Evolutionary conservation across 2,113 vertebrate species (phyloP).

Genomic region (Empidonax traillii): DNA sequence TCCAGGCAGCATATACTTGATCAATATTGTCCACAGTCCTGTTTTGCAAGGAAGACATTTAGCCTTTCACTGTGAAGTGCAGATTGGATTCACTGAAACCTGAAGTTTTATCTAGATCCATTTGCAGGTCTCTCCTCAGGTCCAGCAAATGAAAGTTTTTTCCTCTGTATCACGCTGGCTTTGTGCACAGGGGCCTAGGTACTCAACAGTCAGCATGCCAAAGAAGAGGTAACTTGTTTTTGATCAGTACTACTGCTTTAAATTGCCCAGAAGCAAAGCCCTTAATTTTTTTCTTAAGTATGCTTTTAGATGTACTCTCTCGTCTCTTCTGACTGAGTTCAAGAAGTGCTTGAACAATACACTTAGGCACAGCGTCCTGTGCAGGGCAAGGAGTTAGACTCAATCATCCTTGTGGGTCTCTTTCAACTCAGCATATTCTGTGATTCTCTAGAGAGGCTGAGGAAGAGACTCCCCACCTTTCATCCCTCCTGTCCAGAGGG

Average conservation of each 20-base stretch:
- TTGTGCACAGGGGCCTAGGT: background rate
- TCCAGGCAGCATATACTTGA: background rate
- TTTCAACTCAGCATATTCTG: background rate
- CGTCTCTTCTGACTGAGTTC: background rate
- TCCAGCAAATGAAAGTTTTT: background rate
- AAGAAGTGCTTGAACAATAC: background rate
- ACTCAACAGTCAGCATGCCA: fast-evolving
- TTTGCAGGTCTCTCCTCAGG: background rate
- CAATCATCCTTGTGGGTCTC: background rate
- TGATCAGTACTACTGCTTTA: background rate
- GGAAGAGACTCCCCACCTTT: background rate
- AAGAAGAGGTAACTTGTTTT: background rate
- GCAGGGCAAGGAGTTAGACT: background rate
- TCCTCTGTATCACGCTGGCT: background rate
- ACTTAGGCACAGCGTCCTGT: background rate
- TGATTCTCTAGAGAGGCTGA: background rate
- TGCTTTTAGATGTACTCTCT: background rate
- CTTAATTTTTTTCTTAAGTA: background rate
- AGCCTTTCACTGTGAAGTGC: fast-evolving
- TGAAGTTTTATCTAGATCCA: background rate
- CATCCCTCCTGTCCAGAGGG: background rate
- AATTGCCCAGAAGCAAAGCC: background rate
- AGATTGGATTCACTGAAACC: background rate
- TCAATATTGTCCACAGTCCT: background rate
- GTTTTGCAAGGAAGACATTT: background rate